Evolutionary conservation across 2,113 vertebrate genomes (phyloP).

Genomic region (Passer domesticus): DNA sequence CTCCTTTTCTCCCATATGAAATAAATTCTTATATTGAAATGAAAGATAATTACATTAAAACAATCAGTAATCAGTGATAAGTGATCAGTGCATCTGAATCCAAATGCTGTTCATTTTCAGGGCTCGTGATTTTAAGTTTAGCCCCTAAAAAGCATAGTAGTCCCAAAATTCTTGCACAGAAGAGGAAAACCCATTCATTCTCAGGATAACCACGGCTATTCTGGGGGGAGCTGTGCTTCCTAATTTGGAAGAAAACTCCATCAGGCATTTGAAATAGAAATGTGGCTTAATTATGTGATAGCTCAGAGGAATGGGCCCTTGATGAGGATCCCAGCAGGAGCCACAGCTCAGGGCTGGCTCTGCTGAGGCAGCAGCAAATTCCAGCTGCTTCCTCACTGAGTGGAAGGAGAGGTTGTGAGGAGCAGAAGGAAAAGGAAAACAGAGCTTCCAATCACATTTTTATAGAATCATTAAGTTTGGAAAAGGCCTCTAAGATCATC

Average conservation of each 20-base stretch:
- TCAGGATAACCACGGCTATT: neutral
- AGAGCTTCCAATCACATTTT: neutral
- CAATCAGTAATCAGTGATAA: neutral
- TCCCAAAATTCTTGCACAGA: neutral
- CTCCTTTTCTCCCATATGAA: neutral
- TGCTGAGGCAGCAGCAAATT: neutral
- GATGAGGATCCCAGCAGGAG: neutral
- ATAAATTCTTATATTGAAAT: neutral
- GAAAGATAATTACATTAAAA: neutral
- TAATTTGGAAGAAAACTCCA: slow-evolving; percentile 35
- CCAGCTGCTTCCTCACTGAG: neutral
- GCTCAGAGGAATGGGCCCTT: neutral
- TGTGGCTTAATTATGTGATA: neutral
- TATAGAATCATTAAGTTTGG: neutral
- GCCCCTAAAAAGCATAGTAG: neutral
- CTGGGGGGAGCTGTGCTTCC: neutral
- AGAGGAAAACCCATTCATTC: neutral
- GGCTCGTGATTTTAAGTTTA: neutral
- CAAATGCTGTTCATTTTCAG: neutral
- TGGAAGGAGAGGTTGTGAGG: neutral
- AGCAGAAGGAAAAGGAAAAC: neutral
- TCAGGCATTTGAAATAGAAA: slow-evolving; percentile 21
- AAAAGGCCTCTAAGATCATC: neutral
- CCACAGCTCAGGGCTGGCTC: neutral
- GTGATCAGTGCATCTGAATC: neutral